Base-by-base conservation (phyloP, 2,797 vertebrate genomes). In the Lindbergichthys nudifrons region DNA sequence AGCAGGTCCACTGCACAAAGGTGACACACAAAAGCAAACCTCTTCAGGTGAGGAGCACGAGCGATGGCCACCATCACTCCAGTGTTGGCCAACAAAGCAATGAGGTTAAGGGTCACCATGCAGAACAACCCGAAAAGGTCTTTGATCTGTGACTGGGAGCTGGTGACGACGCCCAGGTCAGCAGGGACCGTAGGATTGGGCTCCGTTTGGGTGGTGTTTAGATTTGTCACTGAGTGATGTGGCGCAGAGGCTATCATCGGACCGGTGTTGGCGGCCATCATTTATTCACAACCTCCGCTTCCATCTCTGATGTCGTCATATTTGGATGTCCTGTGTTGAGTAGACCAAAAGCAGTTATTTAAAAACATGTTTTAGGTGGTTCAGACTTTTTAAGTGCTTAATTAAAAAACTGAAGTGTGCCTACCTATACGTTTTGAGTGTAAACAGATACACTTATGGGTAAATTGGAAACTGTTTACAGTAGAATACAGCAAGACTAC, bases 1-100 rank as follows among this genome's bases (percentile, higher is more conserved):
- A 99, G 88, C 75, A 99, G 93, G 82, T 98, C 96, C 9, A 98
- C 97, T 0, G 94, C 85, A 2, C 97, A 98, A 41, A 98, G 95
- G 81, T 99, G 97, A 73, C 95, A 96, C 74, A 98, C 96, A 0
- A 98, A 97, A 43, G 96, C 95, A 50, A 97, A 97, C 75, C 96
- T 96, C 74, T 95, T 96, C 63, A 97, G 92, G 69, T 97, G 96
- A 0, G 97, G 96, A 0, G 97, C 96, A 32, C 96, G 96, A 39
- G 96, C 94, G 32, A 98, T 96, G 77, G 96, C 96, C 1, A 96
- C 91, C 94, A 98, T 95, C 68, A 98, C 94, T 1, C 95, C 96
- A 0, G 92, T 83, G 81, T 99, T 99, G 83, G 96, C 97, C 84
- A 98, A 73, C 77, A 99, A 78, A 7, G 97, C 96, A 0, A 95